A percentile compares a stretch with the other conserved stretches of the same genome.
These are phyloP conservation scores for Heliconius charithonia DNA, from an alignment of 2,888 invertebrate genomes.

Conservation along the genomic window DNA sequence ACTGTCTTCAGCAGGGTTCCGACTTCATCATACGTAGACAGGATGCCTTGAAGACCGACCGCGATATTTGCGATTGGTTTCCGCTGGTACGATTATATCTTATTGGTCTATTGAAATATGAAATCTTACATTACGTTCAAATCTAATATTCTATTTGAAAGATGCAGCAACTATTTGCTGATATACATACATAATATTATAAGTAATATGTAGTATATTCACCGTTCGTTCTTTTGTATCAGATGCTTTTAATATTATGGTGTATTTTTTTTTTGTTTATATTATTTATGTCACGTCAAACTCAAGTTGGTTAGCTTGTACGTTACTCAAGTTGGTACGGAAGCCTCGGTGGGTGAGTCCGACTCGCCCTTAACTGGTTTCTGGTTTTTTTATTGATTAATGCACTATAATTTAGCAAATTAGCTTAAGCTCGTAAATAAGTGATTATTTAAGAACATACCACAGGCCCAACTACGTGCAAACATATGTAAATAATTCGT, in stretches of 20 bases:
- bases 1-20: constrained; percentile 23
- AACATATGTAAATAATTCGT: no score
- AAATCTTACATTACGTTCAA: constrained; percentile 11
- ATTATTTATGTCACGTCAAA: background rate
- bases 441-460: no score
- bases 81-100: constrained; percentile 11
- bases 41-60: background rate
- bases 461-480: no score
- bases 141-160: constrained; percentile 17
- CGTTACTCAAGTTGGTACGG: no score
- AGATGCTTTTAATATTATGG: background rate
- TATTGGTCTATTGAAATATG: constrained; percentile 20
- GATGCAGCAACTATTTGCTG: constrained; percentile 2
- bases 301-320: no score
- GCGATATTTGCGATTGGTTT: constrained; percentile 16
- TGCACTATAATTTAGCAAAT: no score
- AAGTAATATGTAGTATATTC: background rate
- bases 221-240: background rate
- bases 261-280: background rate
- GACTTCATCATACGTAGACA: constrained; percentile 22
- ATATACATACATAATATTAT: background rate
- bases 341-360: no score
- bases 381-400: no score
- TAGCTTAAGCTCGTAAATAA: no score
- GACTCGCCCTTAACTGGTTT: no score